These are phyloP conservation scores for Dusona sp. DNA, from an alignment of 2,888 invertebrate genomes.

Conservation along the genomic window DNA sequence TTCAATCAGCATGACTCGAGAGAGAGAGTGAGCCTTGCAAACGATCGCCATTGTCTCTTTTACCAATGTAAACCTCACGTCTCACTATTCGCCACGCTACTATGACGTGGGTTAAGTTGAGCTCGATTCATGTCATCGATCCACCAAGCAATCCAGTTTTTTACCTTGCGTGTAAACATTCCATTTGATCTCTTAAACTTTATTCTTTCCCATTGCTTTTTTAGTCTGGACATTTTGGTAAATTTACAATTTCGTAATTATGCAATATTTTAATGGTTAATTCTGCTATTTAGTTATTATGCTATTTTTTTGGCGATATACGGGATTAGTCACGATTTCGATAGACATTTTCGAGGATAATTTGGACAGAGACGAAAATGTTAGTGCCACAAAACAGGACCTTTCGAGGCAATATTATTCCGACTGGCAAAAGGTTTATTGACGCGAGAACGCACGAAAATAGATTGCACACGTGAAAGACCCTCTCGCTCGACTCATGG, in stretches of 20 bases:
- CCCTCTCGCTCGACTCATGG: neutral
- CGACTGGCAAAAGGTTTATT: constrained; percentile 38
- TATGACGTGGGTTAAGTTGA: neutral
- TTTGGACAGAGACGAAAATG: neutral
- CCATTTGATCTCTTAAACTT: neutral
- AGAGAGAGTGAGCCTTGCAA: neutral
- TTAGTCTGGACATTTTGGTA: neutral
- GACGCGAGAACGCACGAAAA: constrained; percentile 43
- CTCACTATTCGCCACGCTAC: neutral
- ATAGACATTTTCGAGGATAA: neutral
- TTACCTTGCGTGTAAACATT: neutral
- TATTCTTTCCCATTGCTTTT: neutral
- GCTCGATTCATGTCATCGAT: constrained; percentile 59
- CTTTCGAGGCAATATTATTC: constrained; percentile 20
- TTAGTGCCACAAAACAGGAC: neutral
- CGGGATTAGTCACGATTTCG: too few relatives aligned
- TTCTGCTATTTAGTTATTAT: neutral
- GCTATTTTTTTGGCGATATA: neutral
- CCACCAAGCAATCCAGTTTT: constrained; percentile 52
- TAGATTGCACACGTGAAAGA: constrained; percentile 51
- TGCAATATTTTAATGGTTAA: neutral
- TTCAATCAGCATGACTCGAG: constrained; percentile 1
- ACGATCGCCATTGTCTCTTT: constrained; percentile 29
- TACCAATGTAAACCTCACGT: neutral
- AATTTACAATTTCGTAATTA: too few relatives aligned